Base-by-base conservation (phyloP, 2,797 vertebrate species). In the Microctenopoma steveboyesi region DNA sequence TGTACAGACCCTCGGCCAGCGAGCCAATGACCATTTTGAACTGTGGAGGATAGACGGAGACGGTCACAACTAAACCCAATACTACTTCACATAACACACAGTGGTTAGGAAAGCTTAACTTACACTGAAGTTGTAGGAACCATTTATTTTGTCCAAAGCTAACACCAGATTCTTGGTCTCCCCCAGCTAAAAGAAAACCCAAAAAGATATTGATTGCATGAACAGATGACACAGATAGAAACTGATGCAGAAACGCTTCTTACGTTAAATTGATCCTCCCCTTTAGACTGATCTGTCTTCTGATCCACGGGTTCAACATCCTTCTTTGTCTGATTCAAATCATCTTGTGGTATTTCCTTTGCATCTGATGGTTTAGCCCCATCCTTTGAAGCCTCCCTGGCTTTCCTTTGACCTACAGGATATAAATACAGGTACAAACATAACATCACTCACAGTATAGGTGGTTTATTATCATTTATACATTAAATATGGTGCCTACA, bases 81-180 rank as follows among this genome's bases (percentile, higher is more conserved):
- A 2, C 0, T 28, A 1, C 9, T 30, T 46, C 12, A 14, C 5
- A 30, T 43, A 7, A 47, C 2, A 50, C 7, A 7, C 7, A 62
- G 15, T 1, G 15, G n/a, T 6, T 35, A 3, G 25, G 10, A 61
- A 55, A 16, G 13, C 3, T 5, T 22, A 6, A 85, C 95, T 94
- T 82, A 95, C 95, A 0, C 84, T 93, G 86, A 96, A 95, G 85
- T 76, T 94, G 86, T 95, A 96, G 43, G 87, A 77, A 64, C 73
- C 74, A 0, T 86, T 84, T 0, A 27, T 4, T 53, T 87, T 83
- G 28, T 60, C 76, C 75, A 96, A 78, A 12, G 51, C 83, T 45
- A 95, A 52, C 4, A 52, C 71, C 59, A 90, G 28, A 0, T 82
- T 45, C 1, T 65, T 64, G 12, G 14, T 74, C 10, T 54, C 64